Conservation (phyloP, 2,113 vertebrate species). For the Clarias magur region DNA sequence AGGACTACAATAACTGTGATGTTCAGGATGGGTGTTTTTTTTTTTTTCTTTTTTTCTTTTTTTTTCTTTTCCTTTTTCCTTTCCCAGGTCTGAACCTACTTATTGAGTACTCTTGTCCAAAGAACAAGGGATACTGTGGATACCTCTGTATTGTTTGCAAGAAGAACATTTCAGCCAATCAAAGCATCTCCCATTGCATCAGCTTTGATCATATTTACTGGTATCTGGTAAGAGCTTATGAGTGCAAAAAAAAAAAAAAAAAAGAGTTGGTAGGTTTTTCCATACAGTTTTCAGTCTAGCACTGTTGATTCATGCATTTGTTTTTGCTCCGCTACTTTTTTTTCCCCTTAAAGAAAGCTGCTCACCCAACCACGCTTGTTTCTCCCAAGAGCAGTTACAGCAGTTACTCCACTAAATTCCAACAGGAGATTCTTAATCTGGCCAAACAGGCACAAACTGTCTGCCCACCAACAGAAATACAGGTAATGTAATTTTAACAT, state of each 20-base stretch:
- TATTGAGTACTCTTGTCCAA: constrained; percentile 36
- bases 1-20: background rate
- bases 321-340: background rate
- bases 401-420: background rate
- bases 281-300: background rate
- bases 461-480: constrained; percentile 2
- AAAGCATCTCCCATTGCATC: constrained; percentile 38
- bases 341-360: background rate
- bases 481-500: background rate
- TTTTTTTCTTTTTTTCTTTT: background rate
- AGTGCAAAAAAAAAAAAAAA: background rate
- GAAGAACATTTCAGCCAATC: background rate
- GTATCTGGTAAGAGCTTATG: constrained; percentile 20
- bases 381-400: constrained; percentile 19
- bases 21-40: background rate
- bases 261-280: no score
- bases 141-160: constrained; percentile 29
- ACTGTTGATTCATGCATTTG: background rate
- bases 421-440: constrained; percentile 19
- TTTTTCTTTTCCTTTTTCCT: background rate
- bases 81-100: constrained; percentile 15
- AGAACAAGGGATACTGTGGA: background rate
- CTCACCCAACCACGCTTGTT: background rate
- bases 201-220: constrained; percentile 37
- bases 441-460: constrained; percentile 22